Percentiles rank a stretch among this genome's conserved stretches.
phyloP scores from a whole-genome alignment of 23 tunicate species.

The Diplosoma virens region DNA sequence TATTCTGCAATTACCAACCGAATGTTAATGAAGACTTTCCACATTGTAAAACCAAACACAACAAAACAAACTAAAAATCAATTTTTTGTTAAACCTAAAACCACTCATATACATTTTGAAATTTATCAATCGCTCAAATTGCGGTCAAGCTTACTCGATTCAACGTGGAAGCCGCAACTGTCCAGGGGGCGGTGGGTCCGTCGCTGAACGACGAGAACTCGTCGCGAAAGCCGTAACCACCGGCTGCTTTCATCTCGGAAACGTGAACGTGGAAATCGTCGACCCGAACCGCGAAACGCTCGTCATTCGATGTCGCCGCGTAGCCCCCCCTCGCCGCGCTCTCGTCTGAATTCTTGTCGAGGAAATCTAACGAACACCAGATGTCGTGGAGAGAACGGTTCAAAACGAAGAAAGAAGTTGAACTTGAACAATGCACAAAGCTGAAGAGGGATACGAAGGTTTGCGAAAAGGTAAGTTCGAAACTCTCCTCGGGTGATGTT shows the following conservation, averaged over 20 bases:
- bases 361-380: too few relatives aligned
- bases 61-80: background rate
- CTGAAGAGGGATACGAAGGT: too few relatives aligned
- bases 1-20: conserved; percentile 24
- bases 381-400: too few relatives aligned
- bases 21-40: background rate
- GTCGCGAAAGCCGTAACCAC: conserved; percentile 89
- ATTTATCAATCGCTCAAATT: background rate
- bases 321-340: conserved; percentile 30
- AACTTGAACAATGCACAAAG: too few relatives aligned
- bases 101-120: background rate
- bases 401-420: too few relatives aligned
- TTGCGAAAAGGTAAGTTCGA: too few relatives aligned
- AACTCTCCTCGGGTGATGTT: too few relatives aligned
- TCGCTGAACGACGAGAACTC: conserved; percentile 77
- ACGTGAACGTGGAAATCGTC: conserved; percentile 98
- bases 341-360: conserved; percentile 69
- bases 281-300: conserved; percentile 83
- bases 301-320: conserved; percentile 47
- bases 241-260: conserved; percentile 82
- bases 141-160: conserved; percentile 50
- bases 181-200: conserved; percentile 80
- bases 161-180: conserved; percentile 50
- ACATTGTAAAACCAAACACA: background rate
- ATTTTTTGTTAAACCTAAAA: background rate